Evolutionary conservation across 2,888 invertebrate species (phyloP), one percentile per base, ranked within the genome.

Genomic region (Idaea dimidiata): DNA sequence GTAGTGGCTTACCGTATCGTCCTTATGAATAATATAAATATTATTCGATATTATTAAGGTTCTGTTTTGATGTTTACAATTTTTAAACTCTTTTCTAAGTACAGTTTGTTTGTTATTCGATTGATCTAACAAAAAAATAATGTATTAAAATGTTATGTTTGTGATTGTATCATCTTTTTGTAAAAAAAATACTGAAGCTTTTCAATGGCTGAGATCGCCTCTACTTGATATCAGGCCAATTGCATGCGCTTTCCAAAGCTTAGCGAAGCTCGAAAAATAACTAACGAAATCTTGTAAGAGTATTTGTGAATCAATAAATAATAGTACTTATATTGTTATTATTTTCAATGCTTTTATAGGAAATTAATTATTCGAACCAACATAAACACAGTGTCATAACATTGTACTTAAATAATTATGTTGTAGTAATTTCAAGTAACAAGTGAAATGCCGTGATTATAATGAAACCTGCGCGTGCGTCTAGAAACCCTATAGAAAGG

Each of bases 11-110:
- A 70, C 77, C 78, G 80, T 75, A 77, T 78, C 78, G 72, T 79
- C 78, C 79, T 79, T 81, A 86, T 91, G 87, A 89, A 91, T 91
- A 86, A 89, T 83, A 88, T 85, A 91, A 88, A 81, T 83, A 84
- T 78, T 84, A 86, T 87, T 85, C 83, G 85, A 88, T 88, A 86
- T 86, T 83, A 87, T 84, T 71, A 81, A 75, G 77, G 80, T 79
- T 78, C 70, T 70, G 76, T 79, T 76, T 81, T 81, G 72, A 68
- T 75, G 75, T 74, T 78, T 82, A 56, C 7, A 18, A 67, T 70
- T 59, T 58, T 64, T 65, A 54, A 59, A 53, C 16, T 57, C 17
- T 63, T 59, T 63, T 61, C 60, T 59, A 62, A 59, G 59, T 56
- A 60, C 62, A 65, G 43, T 59, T n/a, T 53, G n/a, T 33, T 33